Evolutionary conservation across 1,140 invertebrate genomes (phyloP).

Genomic region (Tetragnatha versicolor): DNA sequence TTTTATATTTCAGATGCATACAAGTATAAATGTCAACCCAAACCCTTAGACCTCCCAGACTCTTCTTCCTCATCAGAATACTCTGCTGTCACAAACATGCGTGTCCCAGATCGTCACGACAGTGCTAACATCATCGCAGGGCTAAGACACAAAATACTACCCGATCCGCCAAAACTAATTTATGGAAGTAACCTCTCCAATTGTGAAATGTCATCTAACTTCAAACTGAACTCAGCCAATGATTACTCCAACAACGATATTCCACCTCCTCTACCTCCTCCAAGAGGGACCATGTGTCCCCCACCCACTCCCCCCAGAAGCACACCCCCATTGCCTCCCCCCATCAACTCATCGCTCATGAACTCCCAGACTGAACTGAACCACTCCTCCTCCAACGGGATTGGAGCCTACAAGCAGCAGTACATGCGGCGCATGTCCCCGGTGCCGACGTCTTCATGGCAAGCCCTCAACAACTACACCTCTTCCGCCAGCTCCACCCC

Average conservation of each 20-base stretch:
- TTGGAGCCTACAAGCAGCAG: slow-evolving; percentile 70
- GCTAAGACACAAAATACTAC: slow-evolving; percentile 45
- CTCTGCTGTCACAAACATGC: neutral
- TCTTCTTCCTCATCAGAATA: slow-evolving; percentile 26
- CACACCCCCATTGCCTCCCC: slow-evolving; percentile 57
- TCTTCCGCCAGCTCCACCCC: slow-evolving; percentile 59
- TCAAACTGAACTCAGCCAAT: slow-evolving; percentile 72
- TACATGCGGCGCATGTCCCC: slow-evolving; percentile 85
- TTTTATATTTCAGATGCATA: slow-evolving; percentile 18
- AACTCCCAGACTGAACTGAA: slow-evolving; percentile 66
- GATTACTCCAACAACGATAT: slow-evolving; percentile 63
- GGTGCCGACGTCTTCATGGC: slow-evolving; percentile 66
- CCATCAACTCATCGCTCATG: slow-evolving; percentile 60
- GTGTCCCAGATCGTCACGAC: slow-evolving; percentile 65
- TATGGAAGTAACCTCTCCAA: slow-evolving; percentile 37
- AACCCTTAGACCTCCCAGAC: slow-evolving; percentile 29
- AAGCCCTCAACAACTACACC: slow-evolving; percentile 47
- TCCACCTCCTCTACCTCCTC: slow-evolving; percentile 63
- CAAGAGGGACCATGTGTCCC: slow-evolving; percentile 57
- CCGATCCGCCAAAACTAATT: slow-evolving; percentile 52
- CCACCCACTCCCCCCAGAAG: slow-evolving; percentile 58
- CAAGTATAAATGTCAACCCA: slow-evolving; percentile 49
- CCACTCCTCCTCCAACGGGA: slow-evolving; percentile 20
- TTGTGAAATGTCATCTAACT: slow-evolving; percentile 58
- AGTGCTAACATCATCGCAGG: slow-evolving; percentile 71